phyloP scores from a whole-genome alignment of 2,888 invertebrate species.

The Pelosia muscerda region DNA sequence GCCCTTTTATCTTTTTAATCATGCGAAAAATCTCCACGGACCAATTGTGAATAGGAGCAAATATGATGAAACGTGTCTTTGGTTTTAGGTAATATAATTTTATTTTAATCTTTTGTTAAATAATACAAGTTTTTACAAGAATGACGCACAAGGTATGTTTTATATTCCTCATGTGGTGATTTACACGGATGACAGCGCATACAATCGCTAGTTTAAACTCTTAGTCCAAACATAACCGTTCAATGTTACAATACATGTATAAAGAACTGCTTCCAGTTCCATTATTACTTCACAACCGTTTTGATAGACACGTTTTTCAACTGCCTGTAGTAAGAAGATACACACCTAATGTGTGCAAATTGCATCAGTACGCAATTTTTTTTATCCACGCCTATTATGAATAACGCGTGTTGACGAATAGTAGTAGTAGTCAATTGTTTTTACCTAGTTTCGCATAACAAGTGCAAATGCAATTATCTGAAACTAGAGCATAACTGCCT shows the following conservation, averaged over 20 bases:
- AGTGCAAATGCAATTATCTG: conserved; percentile 74
- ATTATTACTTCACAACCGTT: conserved; percentile 24
- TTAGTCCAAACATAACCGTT: neutral
- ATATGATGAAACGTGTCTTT: neutral
- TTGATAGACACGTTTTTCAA: conserved; percentile 10
- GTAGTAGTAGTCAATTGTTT: conserved; percentile 57
- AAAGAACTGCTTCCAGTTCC: conserved; percentile 41
- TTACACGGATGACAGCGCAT: conserved; percentile 6
- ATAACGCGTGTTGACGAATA: conserved; percentile 64
- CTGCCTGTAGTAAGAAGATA: neutral
- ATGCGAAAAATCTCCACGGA: no score
- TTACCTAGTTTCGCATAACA: conserved; percentile 70
- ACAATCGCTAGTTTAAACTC: conserved; percentile 9
- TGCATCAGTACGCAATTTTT: conserved; percentile 43
- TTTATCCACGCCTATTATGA: conserved; percentile 71
- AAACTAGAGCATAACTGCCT: conserved; percentile 75
- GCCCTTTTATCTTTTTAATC: no score
- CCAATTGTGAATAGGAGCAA: no score
- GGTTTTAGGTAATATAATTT: neutral
- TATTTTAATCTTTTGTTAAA: neutral
- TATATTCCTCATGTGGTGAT: conserved; percentile 4
- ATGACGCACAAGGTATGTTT: conserved; percentile 3
- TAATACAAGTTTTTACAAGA: conserved; percentile 4
- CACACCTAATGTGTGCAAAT: neutral
- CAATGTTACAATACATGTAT: conserved; percentile 29